phyloP scores from a whole-genome alignment of 1,140 invertebrate species.

The Hetaerina americana region DNA sequence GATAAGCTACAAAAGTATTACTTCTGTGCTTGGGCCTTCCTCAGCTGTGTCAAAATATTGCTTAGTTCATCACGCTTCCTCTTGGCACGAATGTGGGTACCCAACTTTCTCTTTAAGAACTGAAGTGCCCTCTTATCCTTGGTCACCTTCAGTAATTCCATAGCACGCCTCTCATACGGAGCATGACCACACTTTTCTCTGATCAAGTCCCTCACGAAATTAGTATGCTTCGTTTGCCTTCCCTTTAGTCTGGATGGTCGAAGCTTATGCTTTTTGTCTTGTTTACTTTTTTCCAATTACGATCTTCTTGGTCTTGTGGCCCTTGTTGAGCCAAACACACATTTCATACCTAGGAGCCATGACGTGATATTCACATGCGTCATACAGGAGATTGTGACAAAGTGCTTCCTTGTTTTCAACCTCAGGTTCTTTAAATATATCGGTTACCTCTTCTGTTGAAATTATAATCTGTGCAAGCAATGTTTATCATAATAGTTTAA shows the following conservation, averaged over 20 bases:
- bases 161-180: constrained; percentile 94
- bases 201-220: constrained; percentile 90
- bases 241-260: constrained; percentile 83
- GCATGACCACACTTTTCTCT: constrained; percentile 95
- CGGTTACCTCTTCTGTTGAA: too few species aligned
- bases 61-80: constrained; percentile 97
- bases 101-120: constrained; percentile 91
- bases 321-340: constrained; percentile 84
- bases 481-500: too few species aligned
- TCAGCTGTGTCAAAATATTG: constrained; percentile 84
- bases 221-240: constrained; percentile 83
- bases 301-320: constrained; percentile 91
- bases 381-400: too few species aligned
- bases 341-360: constrained; percentile 69
- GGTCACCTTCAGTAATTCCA: constrained; percentile 97
- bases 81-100: constrained; percentile 91
- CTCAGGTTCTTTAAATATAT: too few species aligned
- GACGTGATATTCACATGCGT: too few species aligned
- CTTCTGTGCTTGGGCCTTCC: constrained; percentile 66
- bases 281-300: constrained; percentile 56
- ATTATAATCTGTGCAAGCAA: too few species aligned
- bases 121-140: constrained; percentile 98
- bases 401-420: too few species aligned
- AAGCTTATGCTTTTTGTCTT: constrained; percentile 53
- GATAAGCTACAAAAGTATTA: constrained; percentile 2